Evolutionary conservation across 2,888 invertebrate species (phyloP).

Genomic region (Scotopteryx bipunctaria): DNA sequence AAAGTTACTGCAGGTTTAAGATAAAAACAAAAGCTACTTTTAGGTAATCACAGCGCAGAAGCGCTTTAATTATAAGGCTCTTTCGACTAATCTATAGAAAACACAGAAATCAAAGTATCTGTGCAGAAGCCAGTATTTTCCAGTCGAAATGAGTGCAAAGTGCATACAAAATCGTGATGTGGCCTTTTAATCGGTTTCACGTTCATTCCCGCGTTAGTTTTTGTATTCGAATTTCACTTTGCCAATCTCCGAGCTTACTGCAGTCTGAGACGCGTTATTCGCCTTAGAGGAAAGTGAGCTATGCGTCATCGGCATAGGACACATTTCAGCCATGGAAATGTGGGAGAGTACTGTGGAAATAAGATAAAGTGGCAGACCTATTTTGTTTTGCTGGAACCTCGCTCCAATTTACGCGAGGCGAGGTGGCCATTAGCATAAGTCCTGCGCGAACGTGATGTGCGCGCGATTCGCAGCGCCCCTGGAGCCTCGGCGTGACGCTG

Average conservation of each 20-base stretch:
- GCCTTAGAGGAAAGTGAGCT: constrained; percentile 54
- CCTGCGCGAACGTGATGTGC: constrained; percentile 74
- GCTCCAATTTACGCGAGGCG: constrained; percentile 79
- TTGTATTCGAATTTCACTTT: constrained; percentile 80
- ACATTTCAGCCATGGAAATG: constrained; percentile 50
- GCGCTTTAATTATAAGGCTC: constrained; percentile 73
- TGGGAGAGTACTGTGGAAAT: constrained; percentile 59
- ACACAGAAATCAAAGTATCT: constrained; percentile 71
- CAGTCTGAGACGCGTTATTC: constrained; percentile 50
- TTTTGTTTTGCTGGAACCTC: constrained; percentile 77
- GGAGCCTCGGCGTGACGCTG: constrained; percentile 52
- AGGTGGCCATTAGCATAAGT: constrained; percentile 81
- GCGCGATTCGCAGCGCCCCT: constrained; percentile 69
- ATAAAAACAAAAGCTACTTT: constrained; percentile 43
- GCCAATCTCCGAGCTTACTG: constrained; percentile 71
- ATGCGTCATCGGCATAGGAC: constrained; percentile 54
- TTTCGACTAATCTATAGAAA: constrained; percentile 68
- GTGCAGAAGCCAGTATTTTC: constrained; percentile 61
- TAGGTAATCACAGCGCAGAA: constrained; percentile 57
- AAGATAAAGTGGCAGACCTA: constrained; percentile 79
- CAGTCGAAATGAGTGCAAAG: constrained; percentile 78
- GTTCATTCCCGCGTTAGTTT: constrained; percentile 79
- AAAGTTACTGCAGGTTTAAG: constrained; percentile 22
- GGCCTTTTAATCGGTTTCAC: constrained; percentile 83
- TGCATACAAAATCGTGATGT: constrained; percentile 83